Conservation (phyloP, 2,113 vertebrate genomes). For the Macrotis lagotis region DNA sequence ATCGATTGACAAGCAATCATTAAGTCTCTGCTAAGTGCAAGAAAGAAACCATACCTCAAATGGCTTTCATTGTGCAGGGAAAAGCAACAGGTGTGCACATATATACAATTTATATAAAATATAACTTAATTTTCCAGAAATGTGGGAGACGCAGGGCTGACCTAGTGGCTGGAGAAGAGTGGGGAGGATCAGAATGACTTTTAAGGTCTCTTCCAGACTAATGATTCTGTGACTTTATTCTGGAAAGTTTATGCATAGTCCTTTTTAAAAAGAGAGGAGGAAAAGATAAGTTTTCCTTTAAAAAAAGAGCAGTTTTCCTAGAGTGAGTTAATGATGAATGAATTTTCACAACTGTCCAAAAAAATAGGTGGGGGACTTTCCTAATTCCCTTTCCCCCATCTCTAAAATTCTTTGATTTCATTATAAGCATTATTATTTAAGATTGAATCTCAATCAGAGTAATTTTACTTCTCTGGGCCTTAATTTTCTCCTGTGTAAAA, state of each 20-base stretch:
- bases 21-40: not conserved
- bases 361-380: slow-evolving; percentile 13
- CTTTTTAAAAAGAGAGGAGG: slow-evolving; percentile 34
- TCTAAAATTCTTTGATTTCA: slow-evolving; percentile 24
- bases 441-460: slow-evolving; percentile 10
- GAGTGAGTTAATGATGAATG: slow-evolving; percentile 31
- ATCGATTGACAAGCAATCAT: not conserved
- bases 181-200: not conserved
- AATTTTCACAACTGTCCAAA: slow-evolving; percentile 25
- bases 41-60: not conserved
- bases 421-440: slow-evolving; percentile 30
- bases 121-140: not conserved
- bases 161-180: not conserved
- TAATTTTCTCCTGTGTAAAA: not conserved
- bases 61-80: not conserved
- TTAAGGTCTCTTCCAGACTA: not conserved
- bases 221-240: not conserved
- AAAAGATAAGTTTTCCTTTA: slow-evolving; percentile 28
- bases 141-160: not conserved
- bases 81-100: not conserved
- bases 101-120: not conserved
- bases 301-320: slow-evolving; percentile 10
- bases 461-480: not conserved
- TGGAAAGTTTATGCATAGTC: not conserved
- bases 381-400: slow-evolving; percentile 33